phyloP scores from a whole-genome alignment of 2,797 vertebrate genomes.

The Crossoptilon crossoptilon region DNA sequence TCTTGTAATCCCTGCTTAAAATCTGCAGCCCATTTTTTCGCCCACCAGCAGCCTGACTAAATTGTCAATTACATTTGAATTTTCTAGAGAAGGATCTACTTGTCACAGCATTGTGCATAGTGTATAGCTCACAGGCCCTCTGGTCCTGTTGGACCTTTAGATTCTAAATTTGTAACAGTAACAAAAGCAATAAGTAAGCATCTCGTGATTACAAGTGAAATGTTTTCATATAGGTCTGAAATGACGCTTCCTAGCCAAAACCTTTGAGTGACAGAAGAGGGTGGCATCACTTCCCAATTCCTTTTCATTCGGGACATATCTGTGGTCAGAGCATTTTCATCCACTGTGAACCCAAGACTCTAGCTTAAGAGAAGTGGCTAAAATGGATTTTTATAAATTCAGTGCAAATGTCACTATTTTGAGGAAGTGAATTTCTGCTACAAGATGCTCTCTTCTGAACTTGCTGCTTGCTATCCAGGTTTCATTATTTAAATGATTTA shows the following conservation, averaged over 20 bases:
- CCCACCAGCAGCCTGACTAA: neutral
- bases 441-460: neutral
- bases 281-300: constrained; percentile 48
- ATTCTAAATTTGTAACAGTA: neutral
- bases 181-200: neutral
- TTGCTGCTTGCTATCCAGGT: constrained; percentile 34
- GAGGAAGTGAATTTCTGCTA: constrained; percentile 61
- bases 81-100: neutral
- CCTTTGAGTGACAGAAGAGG: constrained; percentile 43
- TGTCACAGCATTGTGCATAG: neutral
- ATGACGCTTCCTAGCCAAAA: constrained; percentile 39
- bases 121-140: neutral
- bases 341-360: neutral
- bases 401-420: constrained; percentile 38
- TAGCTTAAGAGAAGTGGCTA: constrained; percentile 62
- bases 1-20: neutral
- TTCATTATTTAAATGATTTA: constrained; percentile 24
- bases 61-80: neutral
- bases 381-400: constrained; percentile 62
- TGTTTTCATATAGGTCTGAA: neutral
- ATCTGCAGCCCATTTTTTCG: neutral
- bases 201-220: neutral
- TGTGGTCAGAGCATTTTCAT: constrained; percentile 54
- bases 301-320: constrained; percentile 42
- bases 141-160: neutral